A percentile compares a stretch with the other conserved stretches of the same genome.
Conservation (phyloP, 2,888 invertebrate genomes). For the Monochamus alternatus region DNA sequence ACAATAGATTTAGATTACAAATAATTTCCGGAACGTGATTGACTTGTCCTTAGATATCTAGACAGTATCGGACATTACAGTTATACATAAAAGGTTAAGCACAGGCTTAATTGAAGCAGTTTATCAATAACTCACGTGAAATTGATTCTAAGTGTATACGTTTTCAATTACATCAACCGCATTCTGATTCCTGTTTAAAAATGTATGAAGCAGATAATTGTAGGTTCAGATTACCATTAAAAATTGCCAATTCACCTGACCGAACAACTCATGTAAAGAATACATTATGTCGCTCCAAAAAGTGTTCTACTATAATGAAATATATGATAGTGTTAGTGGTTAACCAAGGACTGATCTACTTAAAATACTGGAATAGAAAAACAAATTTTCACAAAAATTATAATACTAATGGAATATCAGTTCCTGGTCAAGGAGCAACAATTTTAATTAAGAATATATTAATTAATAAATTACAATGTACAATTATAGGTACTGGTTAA, state of each 20-base stretch:
- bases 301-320: too few relatives aligned
- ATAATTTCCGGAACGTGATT: constrained; percentile 33
- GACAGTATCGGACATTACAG: constrained; percentile 9
- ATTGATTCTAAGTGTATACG: not conserved
- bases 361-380: too few relatives aligned
- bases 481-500: too few relatives aligned
- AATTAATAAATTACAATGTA: too few relatives aligned
- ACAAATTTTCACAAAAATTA: too few relatives aligned
- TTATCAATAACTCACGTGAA: constrained; percentile 23
- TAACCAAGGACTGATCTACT: too few relatives aligned
- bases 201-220: not conserved
- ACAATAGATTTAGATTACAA: constrained; percentile 25
- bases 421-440: too few relatives aligned
- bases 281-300: too few relatives aligned
- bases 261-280: not conserved
- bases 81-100: constrained; percentile 27
- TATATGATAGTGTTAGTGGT: too few relatives aligned
- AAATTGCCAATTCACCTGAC: not conserved
- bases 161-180: constrained; percentile 1
- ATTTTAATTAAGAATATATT: too few relatives aligned
- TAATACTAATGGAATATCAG: too few relatives aligned
- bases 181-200: not conserved
- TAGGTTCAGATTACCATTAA: not conserved
- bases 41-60: constrained; percentile 32
- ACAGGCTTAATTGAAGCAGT: constrained; percentile 14